Base-by-base conservation (phyloP, 2,888 invertebrate genomes). In the Ormyrus rosae region DNA sequence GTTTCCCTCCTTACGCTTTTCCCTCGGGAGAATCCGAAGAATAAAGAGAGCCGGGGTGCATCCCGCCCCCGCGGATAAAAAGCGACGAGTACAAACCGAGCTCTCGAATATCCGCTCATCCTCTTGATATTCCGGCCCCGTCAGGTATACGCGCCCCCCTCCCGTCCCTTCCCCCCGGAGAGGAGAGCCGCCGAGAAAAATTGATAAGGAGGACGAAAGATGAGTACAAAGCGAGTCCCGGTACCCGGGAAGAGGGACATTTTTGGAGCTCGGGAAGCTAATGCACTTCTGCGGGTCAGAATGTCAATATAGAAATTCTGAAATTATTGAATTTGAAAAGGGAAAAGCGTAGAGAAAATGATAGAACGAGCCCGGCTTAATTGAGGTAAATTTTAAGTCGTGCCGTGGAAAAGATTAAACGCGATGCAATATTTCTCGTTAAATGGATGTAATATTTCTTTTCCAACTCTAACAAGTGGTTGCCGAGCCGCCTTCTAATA, bases 401-500 rank as follows among this genome's bases (percentile, higher is more conserved):
- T 50, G 56, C 7, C 50, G 13, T 10, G 13, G 34, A 48, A 67
- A 6, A n/a, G 56, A 51, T 72, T 51, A 61, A 60, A 73, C 55
- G 48, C 19, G 67, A 19, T 45, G 68, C 11, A 51, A 69, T 56
- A 53, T 56, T 55, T 73, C 19, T 73, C 53, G 58, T 9, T 34
- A 68, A 60, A 65, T 55, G 64, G 61, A 45, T 10, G 9, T 58
- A 51, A 79, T 64, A 74, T 55, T 73, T 78, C 72, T 69, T 19
- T 19, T 67, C n/a, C 13, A n/a, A 34, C 68, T 79, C 73, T 69
- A 78, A 79, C 79, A 79, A 79, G 79, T 74, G 63, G 79, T 69
- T 55, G 58, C 34, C 7, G 6, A 67, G 8, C 56, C 8, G 50
- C n/a, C n/a, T 50, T 69, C 48, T 73, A 73, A 79, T 79, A 74